Base-by-base conservation (phyloP, 1,140 invertebrate genomes). In the Camponotus floridanus region DNA sequence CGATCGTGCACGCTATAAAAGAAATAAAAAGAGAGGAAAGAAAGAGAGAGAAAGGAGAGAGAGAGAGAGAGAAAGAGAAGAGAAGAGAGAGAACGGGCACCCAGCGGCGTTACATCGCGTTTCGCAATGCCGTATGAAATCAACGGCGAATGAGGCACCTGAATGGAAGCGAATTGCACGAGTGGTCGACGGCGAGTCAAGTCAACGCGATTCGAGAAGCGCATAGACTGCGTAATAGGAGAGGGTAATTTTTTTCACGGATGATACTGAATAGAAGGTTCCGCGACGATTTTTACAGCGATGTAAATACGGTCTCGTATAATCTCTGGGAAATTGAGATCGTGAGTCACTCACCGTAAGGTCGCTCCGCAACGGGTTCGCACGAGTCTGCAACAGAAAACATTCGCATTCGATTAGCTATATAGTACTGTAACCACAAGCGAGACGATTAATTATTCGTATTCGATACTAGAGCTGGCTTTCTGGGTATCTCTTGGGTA, bases 331-430 rank as follows among this genome's bases (percentile, higher is more conserved):
- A 74, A 73, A 87, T 88, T 85, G 84, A 88, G 83, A 78, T 88
- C 45, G 62, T 83, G 85, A 90, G 70, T 86, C 76, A 94, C 93
- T 94, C 91, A 94, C 94, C 93, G 84, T 94, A 94, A 88, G 92
- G 89, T 93, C 92, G 91, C 78, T 94, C 94, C 64, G 90, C 92
- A 87, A 93, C 85, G 21, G 92, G 91, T 85, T 94, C 94, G 90
- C 93, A 93, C 76, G 92, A 88, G 84, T 94, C 93, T 94, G 93
- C 9, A 94, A 94, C 93, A 94, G 85, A 90, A 90, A 92, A 39
- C 61, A 70, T 70, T 48, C 65, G 45, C 55, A 80, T 79, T 67
- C 48, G 67, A 83, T 86, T 39, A 86, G 76, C 84, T 33, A 51
- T 33, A 51, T 61, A 26, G 36, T 21, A 51, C 51, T 15, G 31